These are phyloP conservation scores for Drosophila atripex DNA, from an alignment of 2,888 invertebrate species.

Conservation along the genomic window DNA sequence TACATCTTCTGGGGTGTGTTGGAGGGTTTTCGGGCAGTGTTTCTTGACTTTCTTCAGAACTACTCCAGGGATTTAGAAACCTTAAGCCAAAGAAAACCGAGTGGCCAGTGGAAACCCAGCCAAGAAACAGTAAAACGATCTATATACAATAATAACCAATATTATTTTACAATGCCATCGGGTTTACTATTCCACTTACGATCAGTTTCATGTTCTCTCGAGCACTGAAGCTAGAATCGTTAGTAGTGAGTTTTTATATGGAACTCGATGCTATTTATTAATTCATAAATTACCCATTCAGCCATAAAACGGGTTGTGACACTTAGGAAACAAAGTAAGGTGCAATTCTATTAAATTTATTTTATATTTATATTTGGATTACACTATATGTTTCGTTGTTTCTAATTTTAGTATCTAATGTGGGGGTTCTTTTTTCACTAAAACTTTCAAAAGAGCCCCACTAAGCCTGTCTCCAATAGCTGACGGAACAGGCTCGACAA, in stretches of 20 bases:
- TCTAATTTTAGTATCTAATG: background rate
- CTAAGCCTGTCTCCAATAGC: background rate
- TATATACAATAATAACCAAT: background rate
- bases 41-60: background rate
- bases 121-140: background rate
- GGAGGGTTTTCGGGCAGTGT: background rate
- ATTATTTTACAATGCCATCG: background rate
- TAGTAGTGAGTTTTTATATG: background rate
- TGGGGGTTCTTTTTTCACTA: background rate
- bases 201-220: slow-evolving; percentile 1
- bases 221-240: background rate
- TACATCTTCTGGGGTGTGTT: background rate
- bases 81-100: background rate
- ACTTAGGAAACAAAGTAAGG: background rate
- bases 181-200: slow-evolving; percentile 2
- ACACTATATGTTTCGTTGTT: background rate
- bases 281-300: background rate
- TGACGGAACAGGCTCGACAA: background rate
- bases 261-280: background rate
- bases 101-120: background rate
- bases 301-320: slow-evolving; percentile 9
- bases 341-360: background rate
- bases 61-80: background rate
- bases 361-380: background rate
- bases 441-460: background rate